phyloP scores from a whole-genome alignment of 2,797 vertebrate genomes.

The Zonotrichia albicollis region DNA sequence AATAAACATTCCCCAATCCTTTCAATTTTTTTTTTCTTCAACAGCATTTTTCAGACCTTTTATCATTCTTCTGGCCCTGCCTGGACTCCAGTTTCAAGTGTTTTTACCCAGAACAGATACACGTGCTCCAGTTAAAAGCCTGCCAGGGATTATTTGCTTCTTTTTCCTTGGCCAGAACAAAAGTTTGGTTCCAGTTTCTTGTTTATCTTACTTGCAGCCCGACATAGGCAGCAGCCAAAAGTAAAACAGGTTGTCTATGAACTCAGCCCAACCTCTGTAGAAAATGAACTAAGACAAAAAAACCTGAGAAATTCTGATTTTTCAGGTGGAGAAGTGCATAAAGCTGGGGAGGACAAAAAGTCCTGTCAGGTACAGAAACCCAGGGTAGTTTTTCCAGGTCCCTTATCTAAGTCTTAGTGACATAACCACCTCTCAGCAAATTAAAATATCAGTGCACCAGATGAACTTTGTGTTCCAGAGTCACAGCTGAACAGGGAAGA shows the following conservation, averaged over 20 bases:
- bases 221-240: neutral
- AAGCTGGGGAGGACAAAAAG: neutral
- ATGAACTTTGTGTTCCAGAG: neutral
- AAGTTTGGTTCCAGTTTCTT: neutral
- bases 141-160: neutral
- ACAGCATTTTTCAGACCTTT: neutral
- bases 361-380: neutral
- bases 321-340: neutral
- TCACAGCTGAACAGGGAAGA: neutral
- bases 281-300: neutral
- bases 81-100: neutral
- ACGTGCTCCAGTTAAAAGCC: neutral
- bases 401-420: neutral
- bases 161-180: neutral
- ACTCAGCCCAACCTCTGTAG: neutral
- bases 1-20: neutral
- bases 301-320: neutral
- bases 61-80: neutral
- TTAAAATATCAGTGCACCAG: neutral
- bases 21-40: neutral
- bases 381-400: neutral
- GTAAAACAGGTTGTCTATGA: neutral
- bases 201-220: neutral
- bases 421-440: neutral
- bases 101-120: neutral